These are phyloP conservation scores for Eonycteris spelaea DNA, from an alignment of 2,113 vertebrate genomes.

Conservation along the genomic window DNA sequence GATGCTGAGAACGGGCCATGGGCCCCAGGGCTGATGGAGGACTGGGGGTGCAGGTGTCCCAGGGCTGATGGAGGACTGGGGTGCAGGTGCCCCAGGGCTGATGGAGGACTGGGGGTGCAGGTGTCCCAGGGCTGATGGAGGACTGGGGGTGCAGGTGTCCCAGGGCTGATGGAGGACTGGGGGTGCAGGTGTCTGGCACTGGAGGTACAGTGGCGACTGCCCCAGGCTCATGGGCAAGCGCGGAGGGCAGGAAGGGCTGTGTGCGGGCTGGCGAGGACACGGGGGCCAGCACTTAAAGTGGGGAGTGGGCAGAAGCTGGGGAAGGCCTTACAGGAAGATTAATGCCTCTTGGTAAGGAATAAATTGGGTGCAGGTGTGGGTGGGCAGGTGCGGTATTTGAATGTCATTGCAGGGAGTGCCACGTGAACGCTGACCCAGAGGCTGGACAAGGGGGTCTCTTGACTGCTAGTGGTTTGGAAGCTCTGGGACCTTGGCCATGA, in stretches of 20 bases:
- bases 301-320: too few relatives aligned
- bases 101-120: slow-evolving; percentile 73
- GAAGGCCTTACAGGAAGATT: not conserved
- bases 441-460: not conserved
- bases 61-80: slow-evolving; percentile 74
- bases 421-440: not conserved
- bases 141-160: slow-evolving; percentile 63
- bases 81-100: slow-evolving; percentile 64
- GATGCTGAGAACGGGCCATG: slow-evolving; percentile 80
- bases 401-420: not conserved
- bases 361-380: rapidly evolving
- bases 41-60: too few relatives aligned
- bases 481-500: not conserved
- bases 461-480: not conserved
- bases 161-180: slow-evolving; percentile 74
- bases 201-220: not conserved
- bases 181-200: slow-evolving; percentile 55
- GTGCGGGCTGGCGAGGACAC: rapidly evolving
- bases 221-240: rapidly evolving
- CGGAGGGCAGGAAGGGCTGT: not conserved
- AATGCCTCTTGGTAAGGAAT: not conserved
- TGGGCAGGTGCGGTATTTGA: not conserved
- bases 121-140: slow-evolving; percentile 64
- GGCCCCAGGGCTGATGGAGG: slow-evolving; percentile 70
- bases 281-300: not conserved